phyloP scores from a whole-genome alignment of 2,888 invertebrate genomes.

The Pandemis cinnamomeana region DNA sequence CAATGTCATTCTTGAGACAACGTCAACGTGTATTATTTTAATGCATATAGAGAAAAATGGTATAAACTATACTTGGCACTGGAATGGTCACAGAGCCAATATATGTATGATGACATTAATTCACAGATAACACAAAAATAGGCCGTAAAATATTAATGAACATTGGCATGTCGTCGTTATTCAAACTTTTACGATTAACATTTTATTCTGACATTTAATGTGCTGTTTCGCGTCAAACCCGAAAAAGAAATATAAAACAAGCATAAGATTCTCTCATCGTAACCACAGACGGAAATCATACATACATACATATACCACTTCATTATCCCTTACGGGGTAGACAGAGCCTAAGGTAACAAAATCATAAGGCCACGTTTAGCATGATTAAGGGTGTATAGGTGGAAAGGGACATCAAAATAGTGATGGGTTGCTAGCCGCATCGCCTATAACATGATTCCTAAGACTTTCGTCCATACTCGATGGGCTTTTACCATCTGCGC shows the following conservation, averaged over 20 bases:
- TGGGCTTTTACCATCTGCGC: too few species aligned
- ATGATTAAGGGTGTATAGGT: too few species aligned
- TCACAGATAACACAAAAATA: background rate
- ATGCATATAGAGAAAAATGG: too few species aligned
- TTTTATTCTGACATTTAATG: slow-evolving; percentile 12
- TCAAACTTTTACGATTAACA: slow-evolving; percentile 2
- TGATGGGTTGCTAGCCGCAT: too few species aligned
- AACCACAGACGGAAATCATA: background rate
- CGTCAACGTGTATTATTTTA: too few species aligned
- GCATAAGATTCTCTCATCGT: background rate
- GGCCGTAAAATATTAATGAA: background rate
- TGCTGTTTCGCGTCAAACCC: background rate
- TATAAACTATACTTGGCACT: background rate
- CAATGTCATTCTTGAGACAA: too few species aligned
- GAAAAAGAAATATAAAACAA: background rate
- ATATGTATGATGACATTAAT: background rate
- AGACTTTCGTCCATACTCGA: too few species aligned
- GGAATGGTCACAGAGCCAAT: background rate
- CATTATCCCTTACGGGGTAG: too few species aligned
- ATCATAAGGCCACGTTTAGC: too few species aligned
- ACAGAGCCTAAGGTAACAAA: too few species aligned
- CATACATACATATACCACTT: background rate
- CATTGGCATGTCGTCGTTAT: background rate
- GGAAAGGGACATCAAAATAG: too few species aligned
- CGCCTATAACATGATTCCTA: too few species aligned